These are phyloP conservation scores for Apodemia mormo DNA, from an alignment of 2,888 invertebrate genomes.

Conservation along the genomic window DNA sequence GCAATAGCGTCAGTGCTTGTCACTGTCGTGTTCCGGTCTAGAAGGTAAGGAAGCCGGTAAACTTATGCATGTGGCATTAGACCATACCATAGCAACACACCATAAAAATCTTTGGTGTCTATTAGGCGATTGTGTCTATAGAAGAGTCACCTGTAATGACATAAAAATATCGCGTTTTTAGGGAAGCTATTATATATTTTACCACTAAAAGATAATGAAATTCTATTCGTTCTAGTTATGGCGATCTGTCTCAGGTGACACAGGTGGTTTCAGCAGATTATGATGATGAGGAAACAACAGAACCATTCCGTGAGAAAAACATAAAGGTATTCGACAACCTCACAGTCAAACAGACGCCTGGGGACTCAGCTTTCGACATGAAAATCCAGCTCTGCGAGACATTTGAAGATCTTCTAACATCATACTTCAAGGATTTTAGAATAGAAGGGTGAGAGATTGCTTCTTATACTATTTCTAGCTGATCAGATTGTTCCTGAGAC, in stretches of 20 bases:
- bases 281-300: conserved; percentile 84
- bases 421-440: conserved; percentile 91
- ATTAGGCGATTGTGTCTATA: too few relatives aligned
- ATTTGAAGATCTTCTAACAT: conserved; percentile 88
- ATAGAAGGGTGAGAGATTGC: conserved; percentile 85
- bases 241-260: conserved; percentile 90
- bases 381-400: conserved; percentile 94
- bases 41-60: too few relatives aligned
- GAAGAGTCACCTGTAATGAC: too few relatives aligned
- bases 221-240: conserved; percentile 72
- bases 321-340: conserved; percentile 66
- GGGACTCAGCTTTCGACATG: conserved; percentile 89
- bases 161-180: too few relatives aligned
- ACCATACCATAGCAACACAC: too few relatives aligned
- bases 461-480: not conserved
- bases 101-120: too few relatives aligned
- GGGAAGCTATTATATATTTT: too few relatives aligned
- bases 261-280: conserved; percentile 90
- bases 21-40: too few relatives aligned
- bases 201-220: too few relatives aligned
- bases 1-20: too few relatives aligned
- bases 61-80: too few relatives aligned
- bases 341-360: conserved; percentile 50
- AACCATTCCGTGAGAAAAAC: conserved; percentile 84
- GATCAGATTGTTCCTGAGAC: not conserved